Evolutionary conservation across 2,113 vertebrate genomes (phyloP).

Genomic region (Cardinalis cardinalis): DNA sequence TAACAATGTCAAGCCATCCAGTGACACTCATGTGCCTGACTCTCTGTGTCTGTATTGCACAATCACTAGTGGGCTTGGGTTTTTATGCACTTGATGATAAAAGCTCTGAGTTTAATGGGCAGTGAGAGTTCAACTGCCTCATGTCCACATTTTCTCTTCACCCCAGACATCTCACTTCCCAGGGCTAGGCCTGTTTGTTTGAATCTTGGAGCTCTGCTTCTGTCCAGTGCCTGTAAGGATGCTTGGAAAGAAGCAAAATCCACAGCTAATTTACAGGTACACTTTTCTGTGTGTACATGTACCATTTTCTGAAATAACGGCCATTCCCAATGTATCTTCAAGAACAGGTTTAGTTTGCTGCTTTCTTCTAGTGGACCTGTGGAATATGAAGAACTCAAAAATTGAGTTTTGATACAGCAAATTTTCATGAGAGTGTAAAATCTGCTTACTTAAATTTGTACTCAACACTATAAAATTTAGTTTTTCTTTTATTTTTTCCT

Average conservation of each 20-base stretch:
- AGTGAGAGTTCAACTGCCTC: not conserved
- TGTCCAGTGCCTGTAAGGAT: not conserved
- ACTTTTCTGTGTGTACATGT: not conserved
- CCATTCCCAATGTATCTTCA: not conserved
- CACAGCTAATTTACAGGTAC: not conserved
- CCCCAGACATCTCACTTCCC: not conserved
- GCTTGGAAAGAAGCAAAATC: not conserved
- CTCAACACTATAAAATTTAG: not conserved
- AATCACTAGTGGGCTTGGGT: not conserved
- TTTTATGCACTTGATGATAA: not conserved
- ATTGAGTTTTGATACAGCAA: not conserved
- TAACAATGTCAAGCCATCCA: not conserved
- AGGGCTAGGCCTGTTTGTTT: not conserved
- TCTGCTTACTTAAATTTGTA: not conserved
- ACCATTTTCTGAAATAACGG: not conserved
- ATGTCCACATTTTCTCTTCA: not conserved
- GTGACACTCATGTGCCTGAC: not conserved
- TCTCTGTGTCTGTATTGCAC: not conserved
- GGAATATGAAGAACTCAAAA: not conserved
- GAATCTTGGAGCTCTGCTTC: not conserved
- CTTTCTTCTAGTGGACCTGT: not conserved
- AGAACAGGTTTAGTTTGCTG: not conserved
- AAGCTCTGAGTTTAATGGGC: not conserved
- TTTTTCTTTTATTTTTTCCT: not conserved
- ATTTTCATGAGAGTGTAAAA: not conserved